A percentile compares a stretch with the other conserved stretches of the same genome.
These are phyloP conservation scores for Dynastes maya DNA, from an alignment of 2,888 invertebrate species.

Conservation along the genomic window DNA sequence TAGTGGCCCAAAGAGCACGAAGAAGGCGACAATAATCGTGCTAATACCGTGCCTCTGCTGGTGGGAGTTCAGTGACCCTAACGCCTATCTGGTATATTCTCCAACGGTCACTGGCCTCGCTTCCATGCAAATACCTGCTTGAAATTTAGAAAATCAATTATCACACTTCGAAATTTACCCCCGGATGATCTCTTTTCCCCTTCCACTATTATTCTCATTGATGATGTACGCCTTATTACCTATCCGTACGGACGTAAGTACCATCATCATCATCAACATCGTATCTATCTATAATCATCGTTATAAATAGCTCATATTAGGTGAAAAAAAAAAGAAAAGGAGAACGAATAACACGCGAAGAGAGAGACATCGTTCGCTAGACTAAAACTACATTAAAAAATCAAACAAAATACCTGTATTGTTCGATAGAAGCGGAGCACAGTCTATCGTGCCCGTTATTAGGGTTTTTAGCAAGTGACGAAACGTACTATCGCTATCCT, in stretches of 20 bases:
- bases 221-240: constrained; percentile 17
- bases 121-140: constrained; percentile 46
- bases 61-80: constrained; percentile 44
- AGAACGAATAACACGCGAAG: background rate
- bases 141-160: constrained; percentile 48
- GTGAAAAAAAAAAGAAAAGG: constrained; percentile 12
- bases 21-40: constrained; percentile 31
- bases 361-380: constrained; percentile 20
- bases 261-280: constrained; percentile 7
- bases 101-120: constrained; percentile 44
- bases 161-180: constrained; percentile 46
- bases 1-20: constrained; percentile 24
- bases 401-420: constrained; percentile 50
- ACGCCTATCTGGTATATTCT: constrained; percentile 34
- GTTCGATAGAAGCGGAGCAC: constrained; percentile 47
- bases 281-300: constrained; percentile 2
- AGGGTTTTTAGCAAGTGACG: constrained; percentile 54
- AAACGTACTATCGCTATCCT: constrained; percentile 50
- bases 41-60: constrained; percentile 11
- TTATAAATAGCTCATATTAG: constrained; percentile 21
- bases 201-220: constrained; percentile 16
- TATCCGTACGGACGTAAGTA: background rate
- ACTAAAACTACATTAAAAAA: constrained; percentile 46
- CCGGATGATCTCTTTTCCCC: constrained; percentile 11
- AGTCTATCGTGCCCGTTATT: constrained; percentile 50